Evolutionary conservation across 2,888 invertebrate genomes (phyloP).

Genomic region (Drosophila stalkeri): DNA sequence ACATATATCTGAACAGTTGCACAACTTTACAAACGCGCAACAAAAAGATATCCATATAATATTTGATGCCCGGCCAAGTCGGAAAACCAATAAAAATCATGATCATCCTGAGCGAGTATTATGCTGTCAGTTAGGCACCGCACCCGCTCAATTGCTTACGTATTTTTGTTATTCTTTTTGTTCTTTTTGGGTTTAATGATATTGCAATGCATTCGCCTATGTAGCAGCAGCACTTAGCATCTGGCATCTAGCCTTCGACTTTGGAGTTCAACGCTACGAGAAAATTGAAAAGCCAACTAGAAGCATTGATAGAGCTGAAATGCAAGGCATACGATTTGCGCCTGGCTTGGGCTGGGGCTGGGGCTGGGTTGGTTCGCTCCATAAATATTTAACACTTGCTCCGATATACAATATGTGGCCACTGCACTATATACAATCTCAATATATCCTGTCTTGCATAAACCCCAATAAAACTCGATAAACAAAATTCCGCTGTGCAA

Average conservation of each 20-base stretch:
- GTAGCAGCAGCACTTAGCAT: conserved; percentile 5
- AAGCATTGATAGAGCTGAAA: conserved; percentile 1
- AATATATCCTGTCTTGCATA: conserved; percentile 67
- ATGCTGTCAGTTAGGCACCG: background rate
- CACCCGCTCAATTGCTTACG: too few species aligned
- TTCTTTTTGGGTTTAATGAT: conserved; percentile 13
- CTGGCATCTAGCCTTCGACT: conserved; percentile 45
- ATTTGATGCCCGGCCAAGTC: too few species aligned
- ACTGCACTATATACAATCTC: conserved; percentile 49
- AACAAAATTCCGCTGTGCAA: conserved; percentile 31
- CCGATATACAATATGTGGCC: conserved; percentile 25
- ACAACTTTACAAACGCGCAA: too few species aligned
- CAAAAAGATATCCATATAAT: too few species aligned
- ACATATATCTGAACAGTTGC: too few species aligned
- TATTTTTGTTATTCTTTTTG: background rate
- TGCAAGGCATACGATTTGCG: conserved; percentile 15
- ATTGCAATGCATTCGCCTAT: conserved; percentile 20
- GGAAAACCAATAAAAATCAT: too few species aligned
- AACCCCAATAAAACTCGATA: conserved; percentile 48
- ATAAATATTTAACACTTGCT: conserved; percentile 61
- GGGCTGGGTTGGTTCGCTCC: conserved; percentile 5
- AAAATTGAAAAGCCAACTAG: conserved; percentile 16
- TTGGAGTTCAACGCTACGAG: conserved; percentile 50
- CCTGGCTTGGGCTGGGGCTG: conserved; percentile 2
- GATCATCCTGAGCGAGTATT: background rate